Base-by-base conservation (phyloP, 2,888 invertebrate genomes). In the Asteroscopus sphinx region DNA sequence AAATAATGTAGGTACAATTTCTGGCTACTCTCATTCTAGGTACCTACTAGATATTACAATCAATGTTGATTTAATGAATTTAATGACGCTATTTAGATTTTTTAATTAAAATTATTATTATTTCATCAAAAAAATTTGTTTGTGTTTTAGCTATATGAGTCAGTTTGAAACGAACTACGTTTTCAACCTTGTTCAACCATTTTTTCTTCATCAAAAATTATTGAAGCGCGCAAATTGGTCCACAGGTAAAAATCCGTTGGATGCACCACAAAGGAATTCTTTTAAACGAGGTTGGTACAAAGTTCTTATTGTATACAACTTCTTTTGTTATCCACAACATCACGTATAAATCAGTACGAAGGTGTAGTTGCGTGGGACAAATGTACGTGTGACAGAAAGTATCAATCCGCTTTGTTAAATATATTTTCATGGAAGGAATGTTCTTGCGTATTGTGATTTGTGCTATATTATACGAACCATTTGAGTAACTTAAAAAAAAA, bases 181-280 rank as follows among this genome's bases (percentile, higher is more conserved):
- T 17, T 21, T 28, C 6, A 1, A 41, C 13, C 32, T 17, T 32
- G 28, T 21, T 28, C 6, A 1, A 41, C 13, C 32, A 30, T 33
- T 42, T 37, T 68, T 63, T 63, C 17, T 47, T 11, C 17, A 26
- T 42, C 39, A 30, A 42, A 70, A 66, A 53, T 61, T 46, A 68
- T 62, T 68, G 70, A 70, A 70, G 58, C 73, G 61, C 52, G 54
- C 57, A 76, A 75, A 76, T 70, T 62, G 70, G 45, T 17, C 32
- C 16, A n/a, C 75, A 76, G 75, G 75, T 76, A 76, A 56, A 64
- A 57, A 59, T 70, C 56, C 47, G 63, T 62, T 73, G n/a, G n/a
- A n/a, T n/a, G 73, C 53, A 55, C 32, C 32, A 66, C 59, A 71
- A 74, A 74, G 40, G 40, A 53, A 63, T 73, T 69, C 67, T 45